phyloP scores from a whole-genome alignment of 2,113 vertebrate genomes.

The Natator depressus region DNA sequence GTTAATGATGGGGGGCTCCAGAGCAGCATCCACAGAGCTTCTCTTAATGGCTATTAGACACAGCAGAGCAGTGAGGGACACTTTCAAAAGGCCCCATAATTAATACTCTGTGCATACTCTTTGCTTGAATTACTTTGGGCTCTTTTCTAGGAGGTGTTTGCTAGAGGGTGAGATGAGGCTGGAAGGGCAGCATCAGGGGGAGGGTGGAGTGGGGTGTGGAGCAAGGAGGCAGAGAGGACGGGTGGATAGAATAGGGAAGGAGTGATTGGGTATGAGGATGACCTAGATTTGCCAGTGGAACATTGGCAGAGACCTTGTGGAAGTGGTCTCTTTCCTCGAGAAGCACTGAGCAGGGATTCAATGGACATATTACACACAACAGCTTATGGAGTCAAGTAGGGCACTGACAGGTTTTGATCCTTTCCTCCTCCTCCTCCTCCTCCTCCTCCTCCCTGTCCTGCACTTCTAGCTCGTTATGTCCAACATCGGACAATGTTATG shows the following conservation, averaged over 20 bases:
- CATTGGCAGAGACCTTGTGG: constrained; percentile 12
- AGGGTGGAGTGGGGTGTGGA: neutral
- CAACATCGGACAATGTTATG: constrained; percentile 30
- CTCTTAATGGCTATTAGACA: neutral
- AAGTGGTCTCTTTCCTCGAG: neutral
- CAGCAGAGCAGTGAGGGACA: neutral
- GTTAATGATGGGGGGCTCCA: neutral
- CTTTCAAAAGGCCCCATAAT: neutral
- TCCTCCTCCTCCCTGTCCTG: constrained; percentile 38
- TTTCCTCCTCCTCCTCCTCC: constrained; percentile 9
- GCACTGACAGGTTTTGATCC: neutral
- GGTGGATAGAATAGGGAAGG: neutral
- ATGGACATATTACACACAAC: neutral
- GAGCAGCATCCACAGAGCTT: neutral
- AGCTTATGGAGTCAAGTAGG: neutral
- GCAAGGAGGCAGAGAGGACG: neutral
- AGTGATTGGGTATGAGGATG: neutral
- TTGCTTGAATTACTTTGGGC: neutral
- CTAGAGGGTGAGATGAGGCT: neutral
- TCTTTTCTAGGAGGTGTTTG: neutral
- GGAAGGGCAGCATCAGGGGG: neutral
- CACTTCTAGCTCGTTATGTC: constrained; percentile 45
- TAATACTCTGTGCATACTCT: neutral
- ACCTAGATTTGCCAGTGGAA: constrained; percentile 35
- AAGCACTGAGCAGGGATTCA: neutral